phyloP scores from a whole-genome alignment of 2,113 vertebrate genomes.

The Plecturocebus donacophilus region DNA sequence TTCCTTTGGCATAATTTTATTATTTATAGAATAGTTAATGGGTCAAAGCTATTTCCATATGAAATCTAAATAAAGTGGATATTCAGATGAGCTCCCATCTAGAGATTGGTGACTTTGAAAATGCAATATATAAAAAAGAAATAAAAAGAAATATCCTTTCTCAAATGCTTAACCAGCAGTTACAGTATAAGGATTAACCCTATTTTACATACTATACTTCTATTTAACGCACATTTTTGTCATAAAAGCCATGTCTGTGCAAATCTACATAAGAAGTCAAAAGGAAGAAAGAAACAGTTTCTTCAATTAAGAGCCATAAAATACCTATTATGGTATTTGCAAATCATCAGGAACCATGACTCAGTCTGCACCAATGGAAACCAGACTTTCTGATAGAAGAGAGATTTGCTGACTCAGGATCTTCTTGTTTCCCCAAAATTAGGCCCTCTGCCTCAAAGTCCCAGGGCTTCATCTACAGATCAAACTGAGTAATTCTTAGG shows the following conservation, averaged over 20 bases:
- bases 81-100: slow-evolving; percentile 11
- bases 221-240: not conserved
- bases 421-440: not conserved
- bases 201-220: not conserved
- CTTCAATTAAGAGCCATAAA: not conserved
- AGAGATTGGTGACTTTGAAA: not conserved
- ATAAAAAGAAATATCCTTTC: not conserved
- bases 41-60: slow-evolving; percentile 27
- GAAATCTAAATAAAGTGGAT: slow-evolving; percentile 29
- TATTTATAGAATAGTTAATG: slow-evolving; percentile 10
- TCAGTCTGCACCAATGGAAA: not conserved
- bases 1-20: not conserved
- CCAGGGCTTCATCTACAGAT: not conserved
- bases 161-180: not conserved
- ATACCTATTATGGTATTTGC: not conserved
- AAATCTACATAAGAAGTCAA: not conserved
- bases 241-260: not conserved
- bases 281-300: not conserved
- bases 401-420: not conserved
- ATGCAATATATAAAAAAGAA: slow-evolving; percentile 10
- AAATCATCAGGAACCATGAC: not conserved
- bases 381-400: not conserved
- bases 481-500: not conserved
- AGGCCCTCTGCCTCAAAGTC: not conserved
- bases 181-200: not conserved